Base-by-base conservation (phyloP, 2,797 vertebrate genomes). In the Danio kyathit region DNA sequence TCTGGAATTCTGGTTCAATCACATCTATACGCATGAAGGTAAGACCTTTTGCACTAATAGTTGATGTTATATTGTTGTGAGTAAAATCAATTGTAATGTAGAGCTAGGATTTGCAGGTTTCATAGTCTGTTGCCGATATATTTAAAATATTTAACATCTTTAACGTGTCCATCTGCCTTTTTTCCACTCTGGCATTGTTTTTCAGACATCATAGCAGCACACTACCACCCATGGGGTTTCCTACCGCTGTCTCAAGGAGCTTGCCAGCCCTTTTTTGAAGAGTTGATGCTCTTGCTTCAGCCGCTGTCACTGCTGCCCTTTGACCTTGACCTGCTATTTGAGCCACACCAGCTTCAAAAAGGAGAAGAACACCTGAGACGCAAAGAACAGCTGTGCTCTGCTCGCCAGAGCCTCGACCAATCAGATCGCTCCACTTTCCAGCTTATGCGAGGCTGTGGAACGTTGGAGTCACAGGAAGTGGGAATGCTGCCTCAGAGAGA, bases 1-100 rank as follows among this genome's bases (percentile, higher is more conserved):
- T 76, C 88, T 99, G 93, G 98, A 99, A 57, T 98, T 99, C 92
- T 99, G 98, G 98, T 97, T 99, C 88, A 97, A 94, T 87, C 97
- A 99, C 85, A 95, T 99, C 41, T 95, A 97, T 87, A 96, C 94
- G 72, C 97, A 97, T 40, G 97, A 99, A 96, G 97, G 98, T 99
- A 92, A 87, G 86, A 40, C 2, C 14, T 48, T 19, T 2, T 16
- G 0, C 4, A 19, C 11, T 19, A 13, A 69, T 19, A 13, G 48
- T 43, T 44, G 44, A 74, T 40, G 44, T 66, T 40, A 38, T 19
- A 10, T 48, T 79, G 2, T n/a, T 60, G 6, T 64, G n/a, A 14
- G 48, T 52, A 64, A 60, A 5, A 44, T 17, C 2, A 38, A 49
- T 61, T 7, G 40, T 16, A 3, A 51, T 41, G 49, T 44, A 57